phyloP scores from a whole-genome alignment of 2,888 invertebrate species.

The Andrena bucephala region DNA sequence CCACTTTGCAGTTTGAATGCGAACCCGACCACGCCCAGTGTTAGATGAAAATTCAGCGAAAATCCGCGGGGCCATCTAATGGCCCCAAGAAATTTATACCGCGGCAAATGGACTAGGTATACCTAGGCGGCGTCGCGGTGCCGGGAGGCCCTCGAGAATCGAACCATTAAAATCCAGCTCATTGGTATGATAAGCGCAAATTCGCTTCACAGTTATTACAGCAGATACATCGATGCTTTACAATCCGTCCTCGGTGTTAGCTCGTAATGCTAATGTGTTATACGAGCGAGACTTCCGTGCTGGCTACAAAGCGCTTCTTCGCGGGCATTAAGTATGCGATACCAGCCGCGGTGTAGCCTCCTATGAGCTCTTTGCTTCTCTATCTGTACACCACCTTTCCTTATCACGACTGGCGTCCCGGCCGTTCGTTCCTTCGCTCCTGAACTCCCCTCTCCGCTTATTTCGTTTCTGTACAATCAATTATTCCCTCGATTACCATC shows the following conservation, averaged over 20 bases:
- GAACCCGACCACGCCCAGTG: neutral
- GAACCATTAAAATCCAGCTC: conserved; percentile 79
- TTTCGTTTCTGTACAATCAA: conserved; percentile 13
- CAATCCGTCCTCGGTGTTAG: conserved; percentile 82
- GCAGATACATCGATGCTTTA: conserved; percentile 82
- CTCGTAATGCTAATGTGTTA: conserved; percentile 83
- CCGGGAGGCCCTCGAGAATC: conserved; percentile 23
- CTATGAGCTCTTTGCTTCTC: conserved; percentile 58
- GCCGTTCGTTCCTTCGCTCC: neutral
- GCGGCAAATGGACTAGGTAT: too few relatives aligned
- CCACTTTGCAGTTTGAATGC: too few relatives aligned
- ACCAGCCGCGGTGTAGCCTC: conserved; percentile 69
- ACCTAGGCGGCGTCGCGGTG: neutral
- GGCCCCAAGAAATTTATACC: too few relatives aligned
- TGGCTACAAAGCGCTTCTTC: conserved; percentile 79
- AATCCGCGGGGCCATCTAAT: too few relatives aligned
- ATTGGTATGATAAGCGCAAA: conserved; percentile 80
- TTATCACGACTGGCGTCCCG: conserved; percentile 16
- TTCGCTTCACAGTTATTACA: conserved; percentile 84
- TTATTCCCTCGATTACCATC: conserved; percentile 14
- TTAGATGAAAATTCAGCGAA: neutral
- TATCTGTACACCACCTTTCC: conserved; percentile 53
- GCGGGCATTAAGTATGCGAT: conserved; percentile 77
- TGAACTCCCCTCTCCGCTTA: neutral
- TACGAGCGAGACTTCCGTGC: conserved; percentile 81